These are phyloP conservation scores for Corythucha ciliata DNA, from an alignment of 2,888 invertebrate genomes.

Conservation along the genomic window DNA sequence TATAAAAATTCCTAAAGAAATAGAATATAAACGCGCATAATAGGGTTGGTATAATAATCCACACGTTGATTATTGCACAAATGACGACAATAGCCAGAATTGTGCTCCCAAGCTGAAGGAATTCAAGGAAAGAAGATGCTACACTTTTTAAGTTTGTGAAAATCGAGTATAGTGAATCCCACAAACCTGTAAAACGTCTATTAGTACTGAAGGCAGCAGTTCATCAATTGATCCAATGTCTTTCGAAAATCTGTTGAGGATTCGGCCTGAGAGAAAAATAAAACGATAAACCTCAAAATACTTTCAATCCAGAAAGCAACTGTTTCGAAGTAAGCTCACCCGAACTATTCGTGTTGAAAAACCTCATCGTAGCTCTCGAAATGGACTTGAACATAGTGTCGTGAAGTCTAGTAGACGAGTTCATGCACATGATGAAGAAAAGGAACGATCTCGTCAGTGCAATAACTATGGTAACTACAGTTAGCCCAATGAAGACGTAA, in stretches of 20 bases:
- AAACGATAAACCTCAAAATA: not conserved
- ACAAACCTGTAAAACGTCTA: constrained; percentile 45
- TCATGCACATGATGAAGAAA: constrained; percentile 68
- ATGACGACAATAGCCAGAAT: constrained; percentile 68
- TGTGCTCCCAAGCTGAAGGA: constrained; percentile 64
- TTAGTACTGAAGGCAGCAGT: constrained; percentile 49
- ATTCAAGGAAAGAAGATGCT: constrained; percentile 34
- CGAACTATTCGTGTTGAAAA: constrained; percentile 81
- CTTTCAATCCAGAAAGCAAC: not conserved
- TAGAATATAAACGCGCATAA: constrained; percentile 64
- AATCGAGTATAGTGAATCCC: not conserved
- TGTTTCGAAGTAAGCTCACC: constrained; percentile 43
- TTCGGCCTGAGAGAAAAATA: constrained; percentile 47
- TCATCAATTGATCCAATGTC: constrained; percentile 66
- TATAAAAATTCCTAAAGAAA: constrained; percentile 62
- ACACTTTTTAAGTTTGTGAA: not conserved
- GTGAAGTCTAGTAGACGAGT: constrained; percentile 68
- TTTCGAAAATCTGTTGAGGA: constrained; percentile 81
- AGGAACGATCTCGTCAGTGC: constrained; percentile 53
- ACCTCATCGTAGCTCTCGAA: constrained; percentile 69
- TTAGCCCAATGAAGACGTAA: constrained; percentile 53
- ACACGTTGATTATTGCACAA: constrained; percentile 65
- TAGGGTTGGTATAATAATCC: constrained; percentile 60
- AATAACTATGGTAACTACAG: constrained; percentile 44
- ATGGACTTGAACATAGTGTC: constrained; percentile 76